Base-by-base conservation (phyloP, 2,113 vertebrate species). In the Enhydra lutris region DNA sequence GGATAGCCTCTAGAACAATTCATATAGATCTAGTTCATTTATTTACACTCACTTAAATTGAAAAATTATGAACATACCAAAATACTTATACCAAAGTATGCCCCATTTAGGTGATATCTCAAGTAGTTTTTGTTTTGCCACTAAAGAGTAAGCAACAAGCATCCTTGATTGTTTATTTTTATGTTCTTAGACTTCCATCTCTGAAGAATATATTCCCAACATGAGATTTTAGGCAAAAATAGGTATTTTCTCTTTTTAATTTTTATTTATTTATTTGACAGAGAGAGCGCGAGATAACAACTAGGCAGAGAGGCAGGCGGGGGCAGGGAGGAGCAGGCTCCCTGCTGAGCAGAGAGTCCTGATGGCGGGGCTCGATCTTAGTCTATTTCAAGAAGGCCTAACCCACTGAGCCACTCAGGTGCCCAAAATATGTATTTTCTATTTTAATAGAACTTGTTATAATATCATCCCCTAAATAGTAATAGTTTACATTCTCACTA, bases 61-160 rank as follows among this genome's bases (percentile, higher is more conserved):
- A 92, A 93, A 91, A 91, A 91, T 29, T 50, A 55, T 55, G 34
- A 80, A 34, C 81, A 24, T 34, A 57, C 23, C 84, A 92, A 83
- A 74, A 65, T 39, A 83, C 42, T 74, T 63, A 86, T 26, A 73
- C 20, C 47, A 85, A 88, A 92, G 94, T 52, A 59, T 29, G 84
- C n/a, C 36, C 55, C 74, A 67, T 9, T 69, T 17, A 65, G 34
- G 21, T 23, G 12, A 4, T 82, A 9, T 82, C 45, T 73, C 36
- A 80, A 47, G 81, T 82, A 63, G 45, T 42, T 57, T 78, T 65
- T 88, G 17, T 86, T 85, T 78, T 73, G 17, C 29, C 42, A 65
- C 21, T 71, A 76, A 93, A 95, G 93, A 26, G 23, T 45, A 39
- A 63, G n/a, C 61, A 78, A 11, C 1, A 34, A 93, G 36, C 9